phyloP scores from a whole-genome alignment of 2,113 vertebrate species.

The Misgurnus anguillicaudatus region DNA sequence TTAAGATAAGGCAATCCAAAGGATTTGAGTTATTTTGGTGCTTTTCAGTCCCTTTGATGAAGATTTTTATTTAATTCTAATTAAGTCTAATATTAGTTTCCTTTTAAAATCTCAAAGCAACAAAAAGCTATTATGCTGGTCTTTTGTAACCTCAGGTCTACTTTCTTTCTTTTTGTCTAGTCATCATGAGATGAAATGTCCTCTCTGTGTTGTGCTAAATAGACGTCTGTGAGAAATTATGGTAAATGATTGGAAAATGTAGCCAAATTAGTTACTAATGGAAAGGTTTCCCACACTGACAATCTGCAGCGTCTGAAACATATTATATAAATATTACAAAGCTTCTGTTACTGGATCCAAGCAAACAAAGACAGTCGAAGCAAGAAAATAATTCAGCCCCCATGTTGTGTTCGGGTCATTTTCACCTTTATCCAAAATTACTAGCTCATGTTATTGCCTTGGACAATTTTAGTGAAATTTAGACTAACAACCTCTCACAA shows the following conservation, averaged over 20 bases:
- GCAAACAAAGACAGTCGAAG: neutral
- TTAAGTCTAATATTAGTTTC: neutral
- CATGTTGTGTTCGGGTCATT: too few species aligned
- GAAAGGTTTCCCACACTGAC: conserved; percentile 8
- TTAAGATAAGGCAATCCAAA: neutral
- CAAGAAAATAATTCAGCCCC: neutral
- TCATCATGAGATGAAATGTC: conserved; percentile 26
- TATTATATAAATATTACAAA: neutral
- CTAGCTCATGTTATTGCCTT: too few species aligned
- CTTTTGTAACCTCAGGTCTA: neutral
- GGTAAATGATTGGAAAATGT: conserved; percentile 32
- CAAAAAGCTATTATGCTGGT: neutral
- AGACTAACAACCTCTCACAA: too few species aligned
- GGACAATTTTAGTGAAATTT: too few species aligned
- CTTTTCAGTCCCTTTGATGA: too few species aligned
- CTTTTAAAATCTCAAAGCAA: neutral
- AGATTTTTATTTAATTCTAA: too few species aligned
- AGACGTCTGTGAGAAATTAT: conserved; percentile 5
- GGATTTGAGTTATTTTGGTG: too few species aligned
- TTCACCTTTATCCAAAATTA: too few species aligned
- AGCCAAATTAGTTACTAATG: conserved; percentile 8
- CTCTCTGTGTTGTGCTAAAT: neutral
- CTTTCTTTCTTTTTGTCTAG: conserved; percentile 5
- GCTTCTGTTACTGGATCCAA: neutral
- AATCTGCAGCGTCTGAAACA: neutral